Evolutionary conservation across 2,113 vertebrate species (phyloP).

Genomic region (Heterocephalus glaber): DNA sequence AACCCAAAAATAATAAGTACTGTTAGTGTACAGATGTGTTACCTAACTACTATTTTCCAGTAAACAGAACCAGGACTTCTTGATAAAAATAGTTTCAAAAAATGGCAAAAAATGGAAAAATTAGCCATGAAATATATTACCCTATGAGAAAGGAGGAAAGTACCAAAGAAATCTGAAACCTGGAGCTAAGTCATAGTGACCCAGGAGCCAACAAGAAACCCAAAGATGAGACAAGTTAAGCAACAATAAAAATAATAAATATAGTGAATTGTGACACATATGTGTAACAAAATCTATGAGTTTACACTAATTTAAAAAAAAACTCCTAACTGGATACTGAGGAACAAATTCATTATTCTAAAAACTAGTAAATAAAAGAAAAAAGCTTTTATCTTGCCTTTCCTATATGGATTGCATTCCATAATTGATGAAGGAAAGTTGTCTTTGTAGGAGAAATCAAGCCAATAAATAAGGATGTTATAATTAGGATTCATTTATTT

Average conservation of each 20-base stretch:
- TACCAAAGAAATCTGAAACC: not conserved
- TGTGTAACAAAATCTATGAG: not conserved
- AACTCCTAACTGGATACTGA: not conserved
- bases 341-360: not conserved
- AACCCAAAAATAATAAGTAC: not conserved
- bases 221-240: not conserved
- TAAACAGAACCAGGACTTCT: not conserved
- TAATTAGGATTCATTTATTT: not conserved
- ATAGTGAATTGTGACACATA: not conserved
- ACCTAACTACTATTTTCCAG: not conserved
- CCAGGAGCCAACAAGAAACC: not conserved
- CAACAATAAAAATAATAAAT: not conserved
- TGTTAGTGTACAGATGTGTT: not conserved
- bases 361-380: not conserved
- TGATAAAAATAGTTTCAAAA: constrained; percentile 7
- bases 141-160: not conserved
- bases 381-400: not conserved
- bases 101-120: constrained; percentile 23
- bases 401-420: not conserved
- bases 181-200: not conserved
- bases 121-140: not conserved
- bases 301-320: not conserved
- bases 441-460: not conserved
- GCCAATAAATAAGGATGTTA: not conserved
- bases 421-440: not conserved